Conservation (phyloP, 2,113 vertebrate genomes). For the Shinisaurus crocodilurus region DNA sequence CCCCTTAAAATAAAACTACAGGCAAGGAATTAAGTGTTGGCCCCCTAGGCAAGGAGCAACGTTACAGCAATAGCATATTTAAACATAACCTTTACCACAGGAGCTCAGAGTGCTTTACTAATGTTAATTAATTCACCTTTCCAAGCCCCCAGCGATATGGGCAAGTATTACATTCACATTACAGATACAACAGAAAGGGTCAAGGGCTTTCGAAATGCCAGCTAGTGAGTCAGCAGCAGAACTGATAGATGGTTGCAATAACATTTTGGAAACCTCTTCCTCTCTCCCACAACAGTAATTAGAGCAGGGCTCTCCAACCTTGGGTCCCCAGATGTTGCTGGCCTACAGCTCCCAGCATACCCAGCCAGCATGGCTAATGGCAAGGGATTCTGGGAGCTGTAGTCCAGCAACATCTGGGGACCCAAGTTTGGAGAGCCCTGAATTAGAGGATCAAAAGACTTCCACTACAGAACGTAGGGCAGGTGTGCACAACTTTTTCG, state of each 20-base stretch:
- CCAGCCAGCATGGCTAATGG: no score
- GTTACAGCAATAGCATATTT: background rate
- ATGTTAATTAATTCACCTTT: slow-evolving; percentile 15
- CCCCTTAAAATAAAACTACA: background rate
- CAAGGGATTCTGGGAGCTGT: no score
- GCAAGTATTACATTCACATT: background rate
- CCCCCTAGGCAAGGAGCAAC: background rate
- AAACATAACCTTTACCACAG: slow-evolving; percentile 18
- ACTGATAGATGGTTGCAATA: background rate
- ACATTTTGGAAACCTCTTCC: background rate
- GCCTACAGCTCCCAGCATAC: no score
- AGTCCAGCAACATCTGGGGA: no score
- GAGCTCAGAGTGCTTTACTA: background rate
- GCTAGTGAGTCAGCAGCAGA: background rate
- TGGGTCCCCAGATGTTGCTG: no score
- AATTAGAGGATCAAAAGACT: background rate
- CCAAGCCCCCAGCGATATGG: background rate
- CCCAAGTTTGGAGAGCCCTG: no score
- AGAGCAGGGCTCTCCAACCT: no score
- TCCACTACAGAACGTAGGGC: background rate
- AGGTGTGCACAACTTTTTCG: background rate
- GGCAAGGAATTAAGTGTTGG: background rate
- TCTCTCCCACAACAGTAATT: background rate
- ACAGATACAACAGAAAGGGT: background rate
- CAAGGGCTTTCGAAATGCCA: background rate